Evolutionary conservation across 2,113 vertebrate species (phyloP).

Genomic region (Cyanistes caeruleus): DNA sequence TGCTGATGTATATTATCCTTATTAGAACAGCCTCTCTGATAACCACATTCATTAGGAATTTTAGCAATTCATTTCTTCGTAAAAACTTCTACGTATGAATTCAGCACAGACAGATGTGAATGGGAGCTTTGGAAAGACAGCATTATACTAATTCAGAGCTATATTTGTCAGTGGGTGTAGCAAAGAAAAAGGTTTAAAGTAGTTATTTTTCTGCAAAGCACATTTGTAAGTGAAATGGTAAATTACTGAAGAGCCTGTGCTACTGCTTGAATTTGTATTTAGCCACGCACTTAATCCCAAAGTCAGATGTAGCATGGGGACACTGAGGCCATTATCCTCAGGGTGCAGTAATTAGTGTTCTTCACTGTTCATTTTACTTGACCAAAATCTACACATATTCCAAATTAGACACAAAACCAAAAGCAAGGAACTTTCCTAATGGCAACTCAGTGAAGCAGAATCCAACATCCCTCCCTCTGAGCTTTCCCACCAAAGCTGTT

Average conservation of each 20-base stretch:
- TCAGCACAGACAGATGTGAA: conserved; percentile 47
- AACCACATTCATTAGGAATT: conserved; percentile 31
- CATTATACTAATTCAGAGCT: background rate
- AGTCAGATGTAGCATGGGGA: background rate
- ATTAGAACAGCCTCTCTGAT: conserved; percentile 44
- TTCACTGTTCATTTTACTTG: background rate
- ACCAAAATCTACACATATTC: background rate
- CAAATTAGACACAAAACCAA: background rate
- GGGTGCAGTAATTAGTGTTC: background rate
- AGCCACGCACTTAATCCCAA: background rate
- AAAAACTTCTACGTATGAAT: conserved; percentile 9
- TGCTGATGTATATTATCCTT: conserved; percentile 48
- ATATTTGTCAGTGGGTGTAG: background rate
- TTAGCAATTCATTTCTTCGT: conserved; percentile 48
- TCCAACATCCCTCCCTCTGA: background rate
- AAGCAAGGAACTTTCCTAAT: background rate
- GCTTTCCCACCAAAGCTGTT: background rate
- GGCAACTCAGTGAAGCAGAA: background rate
- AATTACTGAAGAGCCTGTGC: background rate
- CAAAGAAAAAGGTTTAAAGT: background rate
- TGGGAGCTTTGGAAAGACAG: background rate
- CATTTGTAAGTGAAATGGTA: background rate
- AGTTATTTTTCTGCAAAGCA: background rate
- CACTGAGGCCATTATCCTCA: background rate
- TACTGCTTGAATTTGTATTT: background rate